A percentile compares a stretch with the other conserved stretches of the same genome.
Evolutionary conservation across 2,888 invertebrate species (phyloP).

Genomic region (Dasypogon diadema): DNA sequence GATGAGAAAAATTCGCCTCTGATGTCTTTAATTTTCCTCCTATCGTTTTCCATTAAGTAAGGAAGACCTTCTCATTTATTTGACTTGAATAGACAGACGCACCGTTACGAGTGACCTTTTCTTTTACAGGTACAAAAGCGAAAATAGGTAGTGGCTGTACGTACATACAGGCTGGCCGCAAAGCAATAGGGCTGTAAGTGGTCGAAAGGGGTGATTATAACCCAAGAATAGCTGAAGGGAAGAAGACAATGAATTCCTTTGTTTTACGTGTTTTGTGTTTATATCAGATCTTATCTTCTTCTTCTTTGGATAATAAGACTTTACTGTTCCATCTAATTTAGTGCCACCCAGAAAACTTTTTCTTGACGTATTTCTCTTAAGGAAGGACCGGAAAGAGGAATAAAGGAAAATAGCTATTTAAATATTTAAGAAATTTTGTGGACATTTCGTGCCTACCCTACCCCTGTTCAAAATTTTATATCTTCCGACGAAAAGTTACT

Average conservation of each 20-base stretch:
- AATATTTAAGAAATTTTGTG: conserved; percentile 36
- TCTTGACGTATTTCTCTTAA: conserved; percentile 33
- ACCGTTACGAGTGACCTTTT: conserved; percentile 1
- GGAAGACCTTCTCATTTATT: conserved; percentile 38
- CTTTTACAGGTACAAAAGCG: background rate
- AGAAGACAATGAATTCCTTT: conserved; percentile 34
- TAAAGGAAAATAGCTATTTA: conserved; percentile 26
- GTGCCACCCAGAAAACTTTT: conserved; percentile 15
- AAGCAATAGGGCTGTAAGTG: background rate
- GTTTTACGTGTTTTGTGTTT: conserved; percentile 44
- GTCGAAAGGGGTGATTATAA: conserved; percentile 30
- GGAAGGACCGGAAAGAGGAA: conserved; percentile 21
- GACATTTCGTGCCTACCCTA: conserved; percentile 6
- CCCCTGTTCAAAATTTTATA: background rate
- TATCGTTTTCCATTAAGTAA: conserved; percentile 21
- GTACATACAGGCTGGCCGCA: background rate
- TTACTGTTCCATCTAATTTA: conserved; percentile 46
- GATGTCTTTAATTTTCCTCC: conserved; percentile 34
- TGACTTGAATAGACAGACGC: conserved; percentile 1
- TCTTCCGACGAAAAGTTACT: too few species aligned
- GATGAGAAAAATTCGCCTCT: conserved; percentile 40
- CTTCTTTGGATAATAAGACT: conserved; percentile 30
- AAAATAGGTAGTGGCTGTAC: background rate
- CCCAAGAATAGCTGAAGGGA: background rate
- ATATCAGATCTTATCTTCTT: conserved; percentile 41